Conservation (phyloP, 2,797 vertebrate species). For the Xiphorhynchus erythropygius region DNA sequence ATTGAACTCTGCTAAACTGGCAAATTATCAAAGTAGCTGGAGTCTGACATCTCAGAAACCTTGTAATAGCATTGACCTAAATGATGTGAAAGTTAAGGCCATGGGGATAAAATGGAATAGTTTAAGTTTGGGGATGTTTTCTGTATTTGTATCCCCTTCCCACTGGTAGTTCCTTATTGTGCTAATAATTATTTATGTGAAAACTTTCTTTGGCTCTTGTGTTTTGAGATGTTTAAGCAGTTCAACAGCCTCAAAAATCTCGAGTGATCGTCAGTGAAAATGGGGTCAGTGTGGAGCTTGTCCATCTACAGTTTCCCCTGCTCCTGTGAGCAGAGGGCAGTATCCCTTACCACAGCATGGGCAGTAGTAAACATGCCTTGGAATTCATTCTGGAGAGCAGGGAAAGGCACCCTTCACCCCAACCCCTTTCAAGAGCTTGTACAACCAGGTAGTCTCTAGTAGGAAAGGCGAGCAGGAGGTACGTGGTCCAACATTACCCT, state of each 20-base stretch:
- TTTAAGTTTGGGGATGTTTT: neutral
- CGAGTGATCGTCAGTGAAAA: neutral
- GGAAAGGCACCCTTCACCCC: neutral
- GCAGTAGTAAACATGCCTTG: neutral
- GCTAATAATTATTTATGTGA: neutral
- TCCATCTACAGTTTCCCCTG: neutral
- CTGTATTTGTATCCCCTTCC: neutral
- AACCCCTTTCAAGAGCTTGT: accelerated
- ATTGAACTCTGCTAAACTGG: neutral
- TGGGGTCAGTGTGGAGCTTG: neutral
- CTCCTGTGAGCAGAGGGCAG: neutral
- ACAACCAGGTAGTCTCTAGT: neutral
- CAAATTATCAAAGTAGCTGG: neutral
- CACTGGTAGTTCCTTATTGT: neutral
- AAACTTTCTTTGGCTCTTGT: neutral
- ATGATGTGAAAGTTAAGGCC: neutral
- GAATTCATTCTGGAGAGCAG: neutral
- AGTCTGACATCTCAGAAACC: neutral
- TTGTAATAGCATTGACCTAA: neutral
- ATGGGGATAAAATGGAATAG: neutral
- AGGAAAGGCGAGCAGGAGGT: neutral
- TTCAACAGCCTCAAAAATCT: neutral
- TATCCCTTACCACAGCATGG: accelerated
- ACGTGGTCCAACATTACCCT: accelerated
- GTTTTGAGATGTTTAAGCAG: neutral